Base-by-base conservation (phyloP, 2,888 invertebrate genomes). In the Drosophila peninsularis region DNA sequence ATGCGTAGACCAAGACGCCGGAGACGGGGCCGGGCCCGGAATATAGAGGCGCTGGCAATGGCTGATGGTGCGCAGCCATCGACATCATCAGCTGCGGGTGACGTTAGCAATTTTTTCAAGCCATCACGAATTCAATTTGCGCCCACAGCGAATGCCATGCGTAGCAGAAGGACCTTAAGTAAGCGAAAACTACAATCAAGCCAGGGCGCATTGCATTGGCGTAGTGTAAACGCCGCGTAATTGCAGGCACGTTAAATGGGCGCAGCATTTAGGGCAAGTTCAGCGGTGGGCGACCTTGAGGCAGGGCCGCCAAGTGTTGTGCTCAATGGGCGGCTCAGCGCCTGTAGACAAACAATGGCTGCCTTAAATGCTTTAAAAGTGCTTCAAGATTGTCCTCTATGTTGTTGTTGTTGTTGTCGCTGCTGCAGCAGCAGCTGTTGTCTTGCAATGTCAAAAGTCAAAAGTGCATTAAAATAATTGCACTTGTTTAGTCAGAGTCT, bases 391-490 rank as follows among this genome's bases (percentile, higher is more conserved):
- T 77, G 55, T 61, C 42, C 21, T 37, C n/a, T 17, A 21, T 27
- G 58, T 21, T 62, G 55, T 24, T 57, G 55, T 36, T 56, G 63
- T 56, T 57, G 60, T 34, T 55, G 54, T 50, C 30, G 61, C 47
- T 9, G 24, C 63, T 6, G 41, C 21, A 21, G 49, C 39, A 34
- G 49, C 64, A 50, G 70, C 50, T 65, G 62, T 58, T 77, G 78
- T 73, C 64, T 60, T 60, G 57, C 80, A 65, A 84, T 82, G 86
- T 87, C 87, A 75, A 82, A 90, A 90, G 89, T 91, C 88, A 90
- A 91, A 90, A 90, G 88, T 91, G 85, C 91, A 91, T 91, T 91
- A 91, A 91, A 91, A 91, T 91, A 91, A 91, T 91, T 91, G 90
- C 90, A 81, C 89, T 89, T 87, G 85, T 60, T 89, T 78, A 76